phyloP scores from a whole-genome alignment of 1,140 invertebrate species.

The Apis florea region DNA sequence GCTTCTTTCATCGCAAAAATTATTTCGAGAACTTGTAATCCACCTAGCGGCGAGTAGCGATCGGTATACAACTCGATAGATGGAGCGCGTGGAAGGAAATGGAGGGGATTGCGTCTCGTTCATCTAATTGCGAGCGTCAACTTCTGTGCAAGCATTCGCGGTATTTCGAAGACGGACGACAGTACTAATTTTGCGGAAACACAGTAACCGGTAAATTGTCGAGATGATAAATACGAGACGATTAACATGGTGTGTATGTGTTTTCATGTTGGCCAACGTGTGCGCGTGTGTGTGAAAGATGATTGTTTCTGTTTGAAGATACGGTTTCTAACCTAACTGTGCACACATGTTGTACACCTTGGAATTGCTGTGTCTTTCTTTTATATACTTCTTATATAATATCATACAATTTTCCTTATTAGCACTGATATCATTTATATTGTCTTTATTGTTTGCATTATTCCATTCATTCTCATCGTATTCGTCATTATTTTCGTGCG shows the following conservation, averaged over 20 bases:
- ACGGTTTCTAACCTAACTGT: too few species aligned
- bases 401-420: too few species aligned
- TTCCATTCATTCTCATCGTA: too few species aligned
- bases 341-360: too few species aligned
- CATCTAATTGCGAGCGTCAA: constrained; percentile 42
- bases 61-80: constrained; percentile 35
- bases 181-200: constrained; percentile 30
- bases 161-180: constrained; percentile 33
- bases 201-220: constrained; percentile 26
- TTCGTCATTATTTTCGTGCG: too few species aligned
- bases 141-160: constrained; percentile 23
- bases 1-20: constrained; percentile 39
- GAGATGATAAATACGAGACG: constrained; percentile 32
- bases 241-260: constrained; percentile 27
- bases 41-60: constrained; percentile 27
- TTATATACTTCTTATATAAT: too few species aligned
- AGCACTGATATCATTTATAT: too few species aligned
- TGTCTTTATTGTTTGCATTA: too few species aligned
- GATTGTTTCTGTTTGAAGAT: neutral
- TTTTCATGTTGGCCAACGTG: constrained; percentile 1
- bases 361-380: too few species aligned
- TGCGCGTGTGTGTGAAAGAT: neutral
- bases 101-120: neutral
- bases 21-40: constrained; percentile 38
- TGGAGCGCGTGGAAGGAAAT: too few species aligned